These are phyloP conservation scores for Nemopilema nomurai DNA, from an alignment of 30 jellyfish, hydroid and myxozoan genomes.

Conservation along the genomic window DNA sequence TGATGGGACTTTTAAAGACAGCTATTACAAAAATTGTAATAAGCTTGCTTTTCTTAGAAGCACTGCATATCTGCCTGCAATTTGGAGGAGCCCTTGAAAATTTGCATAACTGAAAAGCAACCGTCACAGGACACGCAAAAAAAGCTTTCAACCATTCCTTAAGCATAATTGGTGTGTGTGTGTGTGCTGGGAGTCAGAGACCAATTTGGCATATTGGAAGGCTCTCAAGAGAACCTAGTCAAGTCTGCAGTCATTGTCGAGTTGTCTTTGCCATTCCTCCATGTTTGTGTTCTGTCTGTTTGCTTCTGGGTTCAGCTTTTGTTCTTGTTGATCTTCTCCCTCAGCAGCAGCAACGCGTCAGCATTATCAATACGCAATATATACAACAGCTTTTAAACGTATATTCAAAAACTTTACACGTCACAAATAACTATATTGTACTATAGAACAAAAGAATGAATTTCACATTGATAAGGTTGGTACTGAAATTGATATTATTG, in stretches of 20 bases:
- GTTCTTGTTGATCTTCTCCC: background rate
- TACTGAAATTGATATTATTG: background rate
- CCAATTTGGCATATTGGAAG: constrained; percentile 46
- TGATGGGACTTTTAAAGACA: no score
- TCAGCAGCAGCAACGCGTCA: background rate
- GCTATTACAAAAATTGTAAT: no score
- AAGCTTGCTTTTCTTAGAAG: no score
- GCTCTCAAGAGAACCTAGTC: constrained; percentile 74
- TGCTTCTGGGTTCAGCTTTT: background rate
- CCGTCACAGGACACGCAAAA: no score
- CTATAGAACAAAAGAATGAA: background rate
- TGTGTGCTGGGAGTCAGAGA: background rate
- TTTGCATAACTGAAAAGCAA: no score
- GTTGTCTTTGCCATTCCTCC: background rate
- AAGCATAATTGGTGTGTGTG: no score
- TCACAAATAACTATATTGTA: background rate
- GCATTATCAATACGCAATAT: background rate
- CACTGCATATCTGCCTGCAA: no score
- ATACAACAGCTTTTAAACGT: background rate
- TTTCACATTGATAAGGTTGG: background rate
- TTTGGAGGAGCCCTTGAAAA: no score
- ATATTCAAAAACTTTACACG: background rate
- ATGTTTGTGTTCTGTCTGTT: background rate
- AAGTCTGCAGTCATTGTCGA: constrained; percentile 10
- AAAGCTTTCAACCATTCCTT: no score